A percentile compares a stretch with the other conserved stretches of the same genome.
Evolutionary conservation across 2,888 invertebrate species (phyloP).

Genomic region (Drosophila lacicola): DNA sequence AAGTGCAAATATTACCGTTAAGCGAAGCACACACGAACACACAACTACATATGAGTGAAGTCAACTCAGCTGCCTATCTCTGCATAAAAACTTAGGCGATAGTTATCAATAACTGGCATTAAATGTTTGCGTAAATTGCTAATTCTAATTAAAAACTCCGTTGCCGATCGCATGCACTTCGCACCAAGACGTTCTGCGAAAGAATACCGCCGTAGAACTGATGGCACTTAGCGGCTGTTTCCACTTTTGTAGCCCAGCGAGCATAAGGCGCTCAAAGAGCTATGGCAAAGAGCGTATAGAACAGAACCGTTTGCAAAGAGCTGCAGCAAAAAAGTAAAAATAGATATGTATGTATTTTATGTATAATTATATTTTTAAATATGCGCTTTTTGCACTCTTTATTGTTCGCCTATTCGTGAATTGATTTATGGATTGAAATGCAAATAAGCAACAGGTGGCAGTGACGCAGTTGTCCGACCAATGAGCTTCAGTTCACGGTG

Average conservation of each 20-base stretch:
- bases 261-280: constrained; percentile 44
- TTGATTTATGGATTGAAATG: constrained; percentile 70
- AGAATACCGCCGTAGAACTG: constrained; percentile 68
- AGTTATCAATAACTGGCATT: constrained; percentile 68
- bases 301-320: constrained; percentile 13
- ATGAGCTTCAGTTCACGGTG: constrained; percentile 14
- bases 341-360: constrained; percentile 39
- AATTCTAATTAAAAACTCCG: constrained; percentile 11
- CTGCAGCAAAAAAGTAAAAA: constrained; percentile 39
- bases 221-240: constrained; percentile 48
- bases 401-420: constrained; percentile 42
- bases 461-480: constrained; percentile 28
- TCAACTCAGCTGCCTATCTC: constrained; percentile 58
- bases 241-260: constrained; percentile 64
- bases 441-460: constrained; percentile 62
- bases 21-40: constrained; percentile 3
- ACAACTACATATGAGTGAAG: constrained; percentile 11
- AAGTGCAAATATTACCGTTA: constrained; percentile 33
- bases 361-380: constrained; percentile 67
- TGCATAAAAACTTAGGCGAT: constrained; percentile 21
- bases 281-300: constrained; percentile 25
- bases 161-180: constrained; percentile 56
- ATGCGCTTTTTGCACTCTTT: constrained; percentile 49
- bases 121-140: constrained; percentile 25
- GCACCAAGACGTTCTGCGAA: constrained; percentile 51